phyloP scores from a whole-genome alignment of 1,140 invertebrate species.

The Daktulosphaira vitifoliae region DNA sequence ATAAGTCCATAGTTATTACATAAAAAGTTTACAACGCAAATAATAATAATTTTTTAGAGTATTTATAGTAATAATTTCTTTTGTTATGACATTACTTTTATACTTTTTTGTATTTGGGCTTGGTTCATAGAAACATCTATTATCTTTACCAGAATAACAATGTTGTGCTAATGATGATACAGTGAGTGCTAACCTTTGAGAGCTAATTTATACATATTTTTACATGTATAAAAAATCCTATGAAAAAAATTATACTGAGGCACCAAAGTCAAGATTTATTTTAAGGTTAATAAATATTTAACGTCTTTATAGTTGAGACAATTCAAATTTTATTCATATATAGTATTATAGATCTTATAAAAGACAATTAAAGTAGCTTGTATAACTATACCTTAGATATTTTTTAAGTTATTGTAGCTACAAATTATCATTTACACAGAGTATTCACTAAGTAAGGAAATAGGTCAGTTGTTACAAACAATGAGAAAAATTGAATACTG shows the following conservation, averaged over 20 bases:
- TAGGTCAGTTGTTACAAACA: too few species aligned
- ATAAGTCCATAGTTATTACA: too few species aligned
- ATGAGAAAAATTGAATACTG: too few species aligned
- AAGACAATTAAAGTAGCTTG: conserved; percentile 9
- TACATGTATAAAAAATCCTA: background rate
- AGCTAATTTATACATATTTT: conserved; percentile 6
- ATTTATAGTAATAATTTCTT: too few species aligned
- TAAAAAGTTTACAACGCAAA: too few species aligned
- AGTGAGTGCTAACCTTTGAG: conserved; percentile 30
- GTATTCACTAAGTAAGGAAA: too few species aligned
- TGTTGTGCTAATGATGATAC: conserved; percentile 16
- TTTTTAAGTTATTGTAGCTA: conserved; percentile 1
- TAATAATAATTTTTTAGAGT: too few species aligned
- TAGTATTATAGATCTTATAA: background rate
- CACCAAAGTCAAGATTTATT: background rate
- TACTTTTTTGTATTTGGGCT: too few species aligned
- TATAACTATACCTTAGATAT: conserved; percentile 24
- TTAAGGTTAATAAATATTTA: background rate
- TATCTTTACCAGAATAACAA: too few species aligned
- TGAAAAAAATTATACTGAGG: conserved; percentile 24
- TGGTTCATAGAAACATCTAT: too few species aligned
- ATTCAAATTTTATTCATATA: conserved; percentile 23
- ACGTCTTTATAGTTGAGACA: conserved; percentile 1
- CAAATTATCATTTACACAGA: conserved; percentile 1
- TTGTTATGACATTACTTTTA: too few species aligned